Percentiles rank a stretch among this genome's conserved stretches.
Conservation (phyloP, 2,797 vertebrate genomes). For the Euthynnus affinis region DNA sequence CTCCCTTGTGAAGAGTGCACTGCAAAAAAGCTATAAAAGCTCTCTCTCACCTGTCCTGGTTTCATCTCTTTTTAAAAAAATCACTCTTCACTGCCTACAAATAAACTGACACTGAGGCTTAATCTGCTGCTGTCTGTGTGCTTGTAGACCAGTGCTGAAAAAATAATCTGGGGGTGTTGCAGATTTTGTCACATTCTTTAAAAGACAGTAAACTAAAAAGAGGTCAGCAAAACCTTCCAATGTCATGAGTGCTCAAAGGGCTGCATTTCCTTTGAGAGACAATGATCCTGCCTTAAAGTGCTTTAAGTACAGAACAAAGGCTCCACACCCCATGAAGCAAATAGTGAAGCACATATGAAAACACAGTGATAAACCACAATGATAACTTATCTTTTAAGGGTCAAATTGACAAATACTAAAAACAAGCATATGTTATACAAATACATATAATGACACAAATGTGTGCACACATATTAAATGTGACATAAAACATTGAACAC, state of each 20-base stretch:
- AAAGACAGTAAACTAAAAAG: conserved; percentile 6
- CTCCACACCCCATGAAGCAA: background rate
- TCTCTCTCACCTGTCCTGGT: conserved; percentile 5
- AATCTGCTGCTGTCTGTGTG: background rate
- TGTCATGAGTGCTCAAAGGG: conserved; percentile 7
- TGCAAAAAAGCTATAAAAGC: background rate
- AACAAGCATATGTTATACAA: background rate
- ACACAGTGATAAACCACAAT: background rate
- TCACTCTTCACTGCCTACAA: conserved; percentile 10
- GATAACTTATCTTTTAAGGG: conserved; percentile 22
- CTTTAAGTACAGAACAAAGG: background rate
- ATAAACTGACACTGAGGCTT: conserved; percentile 3
- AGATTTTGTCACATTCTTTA: conserved; percentile 11
- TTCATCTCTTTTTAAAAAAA: conserved; percentile 27
- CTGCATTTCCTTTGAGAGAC: background rate
- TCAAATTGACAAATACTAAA: conserved; percentile 3
- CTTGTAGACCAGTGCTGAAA: background rate
- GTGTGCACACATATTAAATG: too few relatives aligned
- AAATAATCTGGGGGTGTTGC: background rate
- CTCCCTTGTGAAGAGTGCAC: background rate
- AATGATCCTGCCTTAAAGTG: background rate
- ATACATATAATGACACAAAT: too few relatives aligned
- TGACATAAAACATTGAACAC: too few relatives aligned
- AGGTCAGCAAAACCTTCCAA: conserved; percentile 17
- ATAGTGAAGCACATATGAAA: background rate